These are phyloP conservation scores for Rhincodon typus DNA, from an alignment of 2,797 vertebrate species.

Conservation along the genomic window DNA sequence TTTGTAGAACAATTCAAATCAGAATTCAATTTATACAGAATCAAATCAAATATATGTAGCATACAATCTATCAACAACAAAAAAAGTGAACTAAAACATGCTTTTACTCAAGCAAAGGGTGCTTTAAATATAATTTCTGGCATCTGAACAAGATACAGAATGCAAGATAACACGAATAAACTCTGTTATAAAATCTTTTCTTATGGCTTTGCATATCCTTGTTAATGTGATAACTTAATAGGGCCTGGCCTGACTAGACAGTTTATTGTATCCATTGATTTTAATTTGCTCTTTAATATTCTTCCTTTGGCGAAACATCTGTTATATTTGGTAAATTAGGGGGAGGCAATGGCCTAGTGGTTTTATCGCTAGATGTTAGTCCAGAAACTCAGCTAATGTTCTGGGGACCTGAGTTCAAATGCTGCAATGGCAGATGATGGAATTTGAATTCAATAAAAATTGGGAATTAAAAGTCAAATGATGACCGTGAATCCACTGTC, in stretches of 20 bases:
- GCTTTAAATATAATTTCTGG: not conserved
- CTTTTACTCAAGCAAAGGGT: not conserved
- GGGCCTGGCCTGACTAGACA: not conserved
- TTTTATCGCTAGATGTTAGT: no score
- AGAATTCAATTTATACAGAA: not conserved
- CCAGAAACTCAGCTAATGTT: no score
- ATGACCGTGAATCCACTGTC: no score
- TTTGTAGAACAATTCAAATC: not conserved
- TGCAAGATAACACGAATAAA: not conserved
- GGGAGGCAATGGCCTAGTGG: no score
- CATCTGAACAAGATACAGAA: not conserved
- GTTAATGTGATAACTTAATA: not conserved
- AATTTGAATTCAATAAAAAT: no score
- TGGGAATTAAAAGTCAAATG: no score
- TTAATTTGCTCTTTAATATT: no score
- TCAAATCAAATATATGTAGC: not conserved
- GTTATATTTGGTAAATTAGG: no score
- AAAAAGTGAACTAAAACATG: not conserved
- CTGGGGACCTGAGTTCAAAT: no score
- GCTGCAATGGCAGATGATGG: no score
- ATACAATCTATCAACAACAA: not conserved
- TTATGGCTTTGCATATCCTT: not conserved
- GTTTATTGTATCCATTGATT: not conserved
- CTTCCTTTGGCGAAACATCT: no score
- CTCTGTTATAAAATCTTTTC: not conserved